Evolutionary conservation across 2,113 vertebrate genomes (phyloP).

Genomic region (Proteles cristata): DNA sequence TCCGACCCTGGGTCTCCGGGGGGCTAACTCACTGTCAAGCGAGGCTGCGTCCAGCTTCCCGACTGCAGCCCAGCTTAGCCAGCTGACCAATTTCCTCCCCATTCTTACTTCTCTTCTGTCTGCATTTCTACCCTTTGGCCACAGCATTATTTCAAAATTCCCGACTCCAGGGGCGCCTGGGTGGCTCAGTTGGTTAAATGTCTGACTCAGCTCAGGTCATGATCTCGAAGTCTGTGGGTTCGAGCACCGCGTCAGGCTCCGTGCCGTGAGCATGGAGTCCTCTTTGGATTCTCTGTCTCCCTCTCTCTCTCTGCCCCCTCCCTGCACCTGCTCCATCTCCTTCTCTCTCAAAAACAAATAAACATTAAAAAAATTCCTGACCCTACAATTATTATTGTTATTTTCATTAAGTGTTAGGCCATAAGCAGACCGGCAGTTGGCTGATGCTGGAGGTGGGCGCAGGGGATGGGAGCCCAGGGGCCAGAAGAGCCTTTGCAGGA

Average conservation of each 20-base stretch:
- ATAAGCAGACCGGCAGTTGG: background rate
- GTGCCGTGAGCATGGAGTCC: background rate
- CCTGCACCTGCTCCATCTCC: too few species aligned
- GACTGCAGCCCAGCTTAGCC: background rate
- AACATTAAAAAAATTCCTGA: background rate
- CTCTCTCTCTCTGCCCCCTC: background rate
- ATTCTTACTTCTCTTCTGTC: background rate
- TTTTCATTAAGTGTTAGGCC: background rate
- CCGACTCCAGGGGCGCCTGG: background rate
- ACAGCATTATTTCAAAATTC: background rate
- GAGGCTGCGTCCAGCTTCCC: background rate
- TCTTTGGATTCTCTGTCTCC: background rate
- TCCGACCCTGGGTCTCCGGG: background rate
- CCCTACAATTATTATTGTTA: background rate
- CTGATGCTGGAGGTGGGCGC: background rate
- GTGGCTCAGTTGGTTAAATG: background rate
- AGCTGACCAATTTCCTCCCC: background rate
- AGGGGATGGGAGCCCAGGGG: background rate
- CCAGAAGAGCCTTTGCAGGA: background rate
- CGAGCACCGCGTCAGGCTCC: rapidly evolving
- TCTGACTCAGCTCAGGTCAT: background rate
- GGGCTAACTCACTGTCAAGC: background rate
- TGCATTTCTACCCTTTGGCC: background rate
- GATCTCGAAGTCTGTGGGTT: background rate
- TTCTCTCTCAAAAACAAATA: background rate